Base-by-base conservation (phyloP, 2,113 vertebrate species). In the Macquaria ambigua region DNA sequence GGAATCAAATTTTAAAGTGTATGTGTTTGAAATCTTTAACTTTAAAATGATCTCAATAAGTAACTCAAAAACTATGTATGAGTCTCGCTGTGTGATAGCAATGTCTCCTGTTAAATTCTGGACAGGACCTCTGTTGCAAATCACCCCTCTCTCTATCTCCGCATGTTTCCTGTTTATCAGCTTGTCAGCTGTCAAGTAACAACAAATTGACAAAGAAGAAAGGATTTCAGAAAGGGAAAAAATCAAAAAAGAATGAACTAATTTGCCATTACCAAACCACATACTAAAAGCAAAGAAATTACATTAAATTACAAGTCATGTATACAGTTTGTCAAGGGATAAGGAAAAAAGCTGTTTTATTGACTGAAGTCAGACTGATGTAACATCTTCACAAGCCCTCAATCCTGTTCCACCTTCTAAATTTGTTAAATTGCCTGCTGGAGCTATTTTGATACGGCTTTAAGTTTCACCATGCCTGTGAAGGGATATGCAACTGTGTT, bases 351-450 rank as follows among this genome's bases (percentile, higher is more conserved):
- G 23, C 21, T 2, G 28, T 52, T 25, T 58, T 37, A 64, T 8
- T 64, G 12, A 77, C 48, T 71, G 25, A 34, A 39, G 50, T 52
- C 43, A 75, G 72, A 61, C 53, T 68, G 34, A 75, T 61, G 63
- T 63, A 69, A 68, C 64, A 41, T 52, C 72, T 52, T 82, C 63
- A 69, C 0, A 7, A 20, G 43, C 55, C 20, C 25, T 82, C 31
- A 52, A 74, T 48, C 64, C 37, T 82, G 41, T 82, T 75, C 59
- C 31, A 75, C 52, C 53, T 18, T 74, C 31, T 50, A 64, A 62
- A 62, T 62, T 20, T 31, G 41, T 75, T 48, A 53, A 14, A 18
- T 15, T 74, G 34, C 67, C 72, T 68, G n/a, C 41, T 16, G n/a
- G 43, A 68, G 71, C 48, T 50, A 18, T 50, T 50, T 50, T 50